Conservation (phyloP, 2,888 invertebrate genomes). For the Brachynemurus nebulosus region DNA sequence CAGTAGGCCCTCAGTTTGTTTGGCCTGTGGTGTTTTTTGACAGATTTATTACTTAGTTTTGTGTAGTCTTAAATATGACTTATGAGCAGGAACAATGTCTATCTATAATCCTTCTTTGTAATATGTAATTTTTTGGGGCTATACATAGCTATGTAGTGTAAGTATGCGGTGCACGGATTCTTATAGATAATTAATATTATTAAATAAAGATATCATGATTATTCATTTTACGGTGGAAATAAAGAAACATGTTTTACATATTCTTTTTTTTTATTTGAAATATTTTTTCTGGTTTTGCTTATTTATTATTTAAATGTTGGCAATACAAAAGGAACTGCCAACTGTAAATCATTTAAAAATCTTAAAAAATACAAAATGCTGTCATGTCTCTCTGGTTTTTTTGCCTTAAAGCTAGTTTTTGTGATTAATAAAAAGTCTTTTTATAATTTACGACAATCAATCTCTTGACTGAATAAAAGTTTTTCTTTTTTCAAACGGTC, state of each 20-base stretch:
- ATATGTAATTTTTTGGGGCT: constrained; percentile 17
- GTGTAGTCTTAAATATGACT: constrained; percentile 37
- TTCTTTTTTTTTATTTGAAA: neutral
- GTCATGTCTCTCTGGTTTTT: no score
- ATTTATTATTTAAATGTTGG: neutral
- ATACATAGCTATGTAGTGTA: no score
- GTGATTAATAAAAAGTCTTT: no score
- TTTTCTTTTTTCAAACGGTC: no score
- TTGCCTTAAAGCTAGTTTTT: no score
- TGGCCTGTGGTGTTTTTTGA: constrained; percentile 22
- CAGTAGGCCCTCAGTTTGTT: constrained; percentile 2
- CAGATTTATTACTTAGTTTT: constrained; percentile 35
- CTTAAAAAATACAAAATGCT: no score
- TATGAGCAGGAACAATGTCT: constrained; percentile 31
- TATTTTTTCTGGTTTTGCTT: constrained; percentile 2
- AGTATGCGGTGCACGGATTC: constrained; percentile 2
- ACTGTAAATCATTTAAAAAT: constrained; percentile 3
- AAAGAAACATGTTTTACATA: neutral
- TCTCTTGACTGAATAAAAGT: no score
- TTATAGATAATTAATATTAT: neutral
- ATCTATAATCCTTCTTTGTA: constrained; percentile 24
- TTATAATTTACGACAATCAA: no score
- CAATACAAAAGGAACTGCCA: constrained; percentile 6
- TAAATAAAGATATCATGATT: constrained; percentile 1
- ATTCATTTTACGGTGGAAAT: neutral